These are phyloP conservation scores for Ditylenchus dipsaci DNA, from an alignment of 1,140 invertebrate species.

Conservation along the genomic window DNA sequence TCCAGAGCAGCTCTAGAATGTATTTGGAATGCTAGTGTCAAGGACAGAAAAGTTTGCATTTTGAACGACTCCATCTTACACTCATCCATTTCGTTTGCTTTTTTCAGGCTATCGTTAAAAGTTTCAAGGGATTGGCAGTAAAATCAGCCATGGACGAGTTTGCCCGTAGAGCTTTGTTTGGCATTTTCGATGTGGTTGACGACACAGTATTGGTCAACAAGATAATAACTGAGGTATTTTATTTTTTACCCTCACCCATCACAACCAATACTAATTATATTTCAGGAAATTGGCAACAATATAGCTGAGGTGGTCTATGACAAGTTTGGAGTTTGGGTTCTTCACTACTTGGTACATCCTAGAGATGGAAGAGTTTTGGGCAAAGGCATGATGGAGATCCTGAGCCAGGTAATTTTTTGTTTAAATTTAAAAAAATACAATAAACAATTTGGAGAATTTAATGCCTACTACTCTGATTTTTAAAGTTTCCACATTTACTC, in stretches of 20 bases:
- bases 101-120: slow-evolving; percentile 61
- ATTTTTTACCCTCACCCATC: not conserved
- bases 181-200: slow-evolving; percentile 82
- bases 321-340: slow-evolving; percentile 59
- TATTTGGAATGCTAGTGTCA: slow-evolving; percentile 79
- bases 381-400: slow-evolving; percentile 33
- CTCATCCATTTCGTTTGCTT: not conserved
- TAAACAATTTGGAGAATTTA: too few relatives aligned
- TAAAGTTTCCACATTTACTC: too few relatives aligned
- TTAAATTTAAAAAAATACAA: not conserved
- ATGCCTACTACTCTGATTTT: too few relatives aligned
- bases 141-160: slow-evolving; percentile 78
- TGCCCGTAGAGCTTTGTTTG: slow-evolving; percentile 75
- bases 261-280: slow-evolving; percentile 27
- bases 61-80: not conserved
- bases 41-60: slow-evolving; percentile 60
- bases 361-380: slow-evolving; percentile 63
- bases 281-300: slow-evolving; percentile 71
- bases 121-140: slow-evolving; percentile 75
- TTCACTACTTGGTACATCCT: slow-evolving; percentile 78
- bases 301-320: slow-evolving; percentile 59
- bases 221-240: slow-evolving; percentile 62
- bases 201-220: slow-evolving; percentile 85
- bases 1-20: slow-evolving; percentile 73
- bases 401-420: slow-evolving; percentile 31